A percentile compares a stretch with the other conserved stretches of the same genome.
These are phyloP conservation scores for Microtus pennsylvanicus DNA, from an alignment of 2,113 vertebrate species.

Conservation along the genomic window DNA sequence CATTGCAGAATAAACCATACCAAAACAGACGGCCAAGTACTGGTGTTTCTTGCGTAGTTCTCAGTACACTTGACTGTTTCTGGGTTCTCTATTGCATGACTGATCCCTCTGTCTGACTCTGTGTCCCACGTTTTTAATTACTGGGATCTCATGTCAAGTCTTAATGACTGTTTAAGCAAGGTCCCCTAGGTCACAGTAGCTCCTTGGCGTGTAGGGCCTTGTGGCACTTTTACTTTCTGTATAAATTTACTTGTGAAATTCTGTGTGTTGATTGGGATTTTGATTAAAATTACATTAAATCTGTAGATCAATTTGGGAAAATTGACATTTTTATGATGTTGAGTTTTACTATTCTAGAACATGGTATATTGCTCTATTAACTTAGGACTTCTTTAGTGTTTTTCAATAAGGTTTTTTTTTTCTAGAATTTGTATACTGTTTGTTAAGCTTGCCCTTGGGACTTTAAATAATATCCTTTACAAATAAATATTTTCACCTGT, in stretches of 20 bases:
- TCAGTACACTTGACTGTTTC: neutral
- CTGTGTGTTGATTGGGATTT: conserved; percentile 61
- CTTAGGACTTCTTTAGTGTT: conserved; percentile 58
- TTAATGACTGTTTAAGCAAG: conserved; percentile 44
- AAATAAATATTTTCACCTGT: conserved; percentile 1
- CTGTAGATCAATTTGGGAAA: conserved; percentile 60
- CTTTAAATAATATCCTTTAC: conserved; percentile 53
- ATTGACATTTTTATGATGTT: conserved; percentile 72
- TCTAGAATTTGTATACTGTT: neutral
- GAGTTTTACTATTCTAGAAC: conserved; percentile 66
- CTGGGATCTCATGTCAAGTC: neutral
- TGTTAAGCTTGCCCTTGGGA: conserved; percentile 47
- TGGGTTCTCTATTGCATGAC: neutral
- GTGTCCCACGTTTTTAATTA: conserved; percentile 6
- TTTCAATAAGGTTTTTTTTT: conserved; percentile 57
- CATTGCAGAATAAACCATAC: neutral
- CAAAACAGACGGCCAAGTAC: neutral
- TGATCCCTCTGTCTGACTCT: neutral
- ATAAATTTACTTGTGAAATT: conserved; percentile 65
- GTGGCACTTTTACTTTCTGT: conserved; percentile 55
- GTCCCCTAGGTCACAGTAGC: neutral
- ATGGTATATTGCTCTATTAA: conserved; percentile 65
- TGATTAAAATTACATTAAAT: conserved; percentile 75
- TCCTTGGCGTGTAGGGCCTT: neutral
- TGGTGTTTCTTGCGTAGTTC: neutral